Base-by-base conservation (phyloP, 2,888 invertebrate genomes). In the Antheraea assamensis region DNA sequence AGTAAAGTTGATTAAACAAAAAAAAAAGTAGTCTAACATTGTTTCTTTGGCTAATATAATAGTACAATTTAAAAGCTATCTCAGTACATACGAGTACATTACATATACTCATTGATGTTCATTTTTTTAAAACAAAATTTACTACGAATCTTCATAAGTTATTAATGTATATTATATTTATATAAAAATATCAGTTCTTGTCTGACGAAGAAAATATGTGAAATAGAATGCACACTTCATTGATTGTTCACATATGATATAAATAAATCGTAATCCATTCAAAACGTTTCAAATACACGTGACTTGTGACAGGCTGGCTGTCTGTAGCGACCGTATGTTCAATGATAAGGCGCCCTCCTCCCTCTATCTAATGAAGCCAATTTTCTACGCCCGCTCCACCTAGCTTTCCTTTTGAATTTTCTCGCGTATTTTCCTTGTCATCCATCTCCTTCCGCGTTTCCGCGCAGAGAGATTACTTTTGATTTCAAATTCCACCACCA, bases 291-390 rank as follows among this genome's bases (percentile, higher is more conserved):
- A 35, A 10, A 68, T 66, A 30, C 66, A 21, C 3, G 21, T 70
- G 35, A 15, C 61, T 64, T 72, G 70, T 61, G 58, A 58, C 31
- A 61, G 68, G 71, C 17, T 71, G 35, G 72, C 75, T 78, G 79
- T 77, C 76, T 80, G 74, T 47, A 72, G 24, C 71, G 68, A 72
- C 88, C 78, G 88, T 90, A 85, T 87, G 88, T 90, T 81, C 80
- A 79, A 75, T 81, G 84, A 82, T 82, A 84, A 81, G 83, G 82
- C 83, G 79, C 86, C 87, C 84, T 83, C 84, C 87, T 79, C 84
- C 87, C 88, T 89, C 88, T 89, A 88, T 90, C 90, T 94, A 94
- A 94, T 94, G 94, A 94, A 94, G 93, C 92, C 93, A 94, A 94
- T 93, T 93, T 94, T 90, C 90, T 84, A 82, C 86, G 87, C 87